Percentiles rank a stretch among this genome's conserved stretches.
Conservation (phyloP, 30 jellyfish, hydroid and myxozoan species). For the Clytia hemisphaerica region DNA sequence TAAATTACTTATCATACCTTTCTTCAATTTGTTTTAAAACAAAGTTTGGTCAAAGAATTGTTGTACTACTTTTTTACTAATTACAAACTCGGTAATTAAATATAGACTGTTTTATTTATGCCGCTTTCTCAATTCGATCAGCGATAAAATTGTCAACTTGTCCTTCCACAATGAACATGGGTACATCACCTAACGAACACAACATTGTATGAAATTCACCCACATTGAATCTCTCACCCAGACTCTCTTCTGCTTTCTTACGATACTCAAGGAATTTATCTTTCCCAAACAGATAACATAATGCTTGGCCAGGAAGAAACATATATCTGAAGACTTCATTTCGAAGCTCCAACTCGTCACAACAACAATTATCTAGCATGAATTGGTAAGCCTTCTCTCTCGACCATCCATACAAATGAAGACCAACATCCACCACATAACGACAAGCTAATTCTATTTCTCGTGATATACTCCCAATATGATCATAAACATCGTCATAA, state of each 20-base stretch:
- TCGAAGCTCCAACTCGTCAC: neutral
- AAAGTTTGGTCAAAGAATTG: no score
- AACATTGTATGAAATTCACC: conserved; percentile 4
- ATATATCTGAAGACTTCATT: conserved; percentile 1
- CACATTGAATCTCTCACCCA: conserved; percentile 10
- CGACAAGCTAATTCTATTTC: conserved; percentile 9
- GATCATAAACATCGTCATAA: neutral
- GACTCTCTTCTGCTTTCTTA: neutral
- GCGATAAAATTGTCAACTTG: neutral
- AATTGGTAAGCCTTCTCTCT: neutral
- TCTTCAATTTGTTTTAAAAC: no score
- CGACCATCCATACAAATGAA: conserved; percentile 3
- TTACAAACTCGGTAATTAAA: no score
- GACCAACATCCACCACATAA: conserved; percentile 10
- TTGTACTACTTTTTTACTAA: no score
- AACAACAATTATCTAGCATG: neutral
- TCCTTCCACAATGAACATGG: conserved; percentile 4
- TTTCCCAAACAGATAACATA: conserved; percentile 1
- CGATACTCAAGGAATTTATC: neutral
- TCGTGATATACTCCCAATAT: neutral
- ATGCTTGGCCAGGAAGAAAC: conserved; percentile 3
- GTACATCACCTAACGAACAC: neutral
- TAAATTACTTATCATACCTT: no score
- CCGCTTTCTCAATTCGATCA: no score
- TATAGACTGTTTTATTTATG: no score